Conservation (phyloP, 2,113 vertebrate species). For the Mobula hypostoma region DNA sequence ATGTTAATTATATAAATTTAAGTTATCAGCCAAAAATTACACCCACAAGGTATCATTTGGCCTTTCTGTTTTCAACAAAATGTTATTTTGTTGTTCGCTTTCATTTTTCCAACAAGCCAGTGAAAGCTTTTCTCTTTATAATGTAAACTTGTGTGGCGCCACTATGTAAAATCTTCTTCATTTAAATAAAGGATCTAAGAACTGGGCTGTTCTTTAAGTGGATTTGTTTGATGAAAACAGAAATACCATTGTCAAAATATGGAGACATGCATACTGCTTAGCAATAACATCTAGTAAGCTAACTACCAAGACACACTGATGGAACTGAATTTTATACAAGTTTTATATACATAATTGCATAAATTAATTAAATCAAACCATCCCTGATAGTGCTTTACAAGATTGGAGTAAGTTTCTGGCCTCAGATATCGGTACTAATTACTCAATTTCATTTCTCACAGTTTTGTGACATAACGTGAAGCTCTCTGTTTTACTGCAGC, state of each 20-base stretch:
- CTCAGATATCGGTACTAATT: slow-evolving; percentile 24
- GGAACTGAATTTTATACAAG: neutral
- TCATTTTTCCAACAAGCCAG: neutral
- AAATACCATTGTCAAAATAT: neutral
- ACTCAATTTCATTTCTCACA: slow-evolving; percentile 16
- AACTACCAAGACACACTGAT: neutral
- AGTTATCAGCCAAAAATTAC: neutral
- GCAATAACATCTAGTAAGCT: neutral
- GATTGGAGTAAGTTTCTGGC: neutral
- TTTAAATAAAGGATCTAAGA: neutral
- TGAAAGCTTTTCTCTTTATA: neutral
- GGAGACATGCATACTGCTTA: neutral
- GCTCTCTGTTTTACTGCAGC: neutral
- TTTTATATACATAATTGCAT: slow-evolving; percentile 30
- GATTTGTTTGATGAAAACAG: neutral
- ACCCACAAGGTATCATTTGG: neutral
- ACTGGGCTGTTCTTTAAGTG: neutral
- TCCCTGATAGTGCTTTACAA: neutral
- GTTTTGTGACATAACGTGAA: slow-evolving; percentile 23
- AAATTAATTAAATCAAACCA: slow-evolving; percentile 12
- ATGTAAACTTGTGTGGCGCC: neutral
- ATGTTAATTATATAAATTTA: neutral
- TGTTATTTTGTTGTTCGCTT: neutral
- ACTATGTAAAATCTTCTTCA: neutral
- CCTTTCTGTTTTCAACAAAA: neutral